These are phyloP conservation scores for Tipula vernalis DNA, from an alignment of 2,888 invertebrate genomes.

Conservation along the genomic window DNA sequence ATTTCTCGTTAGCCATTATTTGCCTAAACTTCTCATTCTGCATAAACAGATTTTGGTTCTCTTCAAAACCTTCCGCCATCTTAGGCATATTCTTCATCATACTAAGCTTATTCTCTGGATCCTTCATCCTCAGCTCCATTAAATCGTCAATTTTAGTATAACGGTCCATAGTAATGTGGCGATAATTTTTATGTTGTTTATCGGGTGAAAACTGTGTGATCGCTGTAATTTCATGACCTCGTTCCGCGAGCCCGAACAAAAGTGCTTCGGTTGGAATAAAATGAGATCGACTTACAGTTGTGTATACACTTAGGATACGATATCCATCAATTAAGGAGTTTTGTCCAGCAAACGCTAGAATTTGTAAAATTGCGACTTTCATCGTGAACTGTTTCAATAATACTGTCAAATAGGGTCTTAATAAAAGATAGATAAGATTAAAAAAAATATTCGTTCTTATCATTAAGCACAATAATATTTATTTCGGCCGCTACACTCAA, in stretches of 20 bases:
- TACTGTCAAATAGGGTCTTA: constrained; percentile 16
- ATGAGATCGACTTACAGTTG: not conserved
- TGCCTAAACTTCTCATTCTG: constrained; percentile 19
- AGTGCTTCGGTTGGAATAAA: not conserved
- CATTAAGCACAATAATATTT: no score
- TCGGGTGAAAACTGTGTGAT: not conserved
- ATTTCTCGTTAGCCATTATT: constrained; percentile 19
- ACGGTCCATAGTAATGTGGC: not conserved
- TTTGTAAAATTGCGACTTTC: not conserved
- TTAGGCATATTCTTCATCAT: not conserved
- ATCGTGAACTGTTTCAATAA: not conserved
- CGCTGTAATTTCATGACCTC: not conserved
- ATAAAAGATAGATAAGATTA: no score
- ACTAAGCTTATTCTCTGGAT: not conserved
- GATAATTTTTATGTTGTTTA: not conserved
- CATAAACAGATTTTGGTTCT: constrained; percentile 13
- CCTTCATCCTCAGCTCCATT: not conserved
- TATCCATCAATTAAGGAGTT: not conserved
- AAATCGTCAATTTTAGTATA: not conserved
- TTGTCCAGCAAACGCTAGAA: not conserved
- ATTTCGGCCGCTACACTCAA: no score
- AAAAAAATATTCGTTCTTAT: no score
- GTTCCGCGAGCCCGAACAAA: not conserved
- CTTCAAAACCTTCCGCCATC: not conserved
- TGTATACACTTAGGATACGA: not conserved